These are phyloP conservation scores for Anaspis maculata DNA, from an alignment of 2,888 invertebrate species.

Conservation along the genomic window DNA sequence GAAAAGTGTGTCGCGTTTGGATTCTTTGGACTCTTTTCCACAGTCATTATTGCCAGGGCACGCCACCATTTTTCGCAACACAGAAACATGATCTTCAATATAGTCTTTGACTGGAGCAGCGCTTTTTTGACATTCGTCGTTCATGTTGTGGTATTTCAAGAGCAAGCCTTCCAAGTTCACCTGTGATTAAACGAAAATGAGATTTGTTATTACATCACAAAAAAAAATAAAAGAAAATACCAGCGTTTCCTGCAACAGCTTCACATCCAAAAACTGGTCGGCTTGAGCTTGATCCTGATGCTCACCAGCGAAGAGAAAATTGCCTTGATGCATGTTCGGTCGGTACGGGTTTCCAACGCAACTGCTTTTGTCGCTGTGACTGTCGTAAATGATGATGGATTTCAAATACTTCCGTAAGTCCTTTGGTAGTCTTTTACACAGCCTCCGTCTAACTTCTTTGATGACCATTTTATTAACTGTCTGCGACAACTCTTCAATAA, in stretches of 20 bases:
- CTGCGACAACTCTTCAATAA: too few species aligned
- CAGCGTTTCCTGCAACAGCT: slow-evolving; percentile 21
- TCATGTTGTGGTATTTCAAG: slow-evolving; percentile 31
- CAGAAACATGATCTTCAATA: slow-evolving; percentile 31
- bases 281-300: slow-evolving; percentile 3
- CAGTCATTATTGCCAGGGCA: slow-evolving; percentile 5
- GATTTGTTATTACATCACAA: too few species aligned
- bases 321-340: slow-evolving; percentile 20
- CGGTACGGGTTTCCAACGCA: slow-evolving; percentile 10
- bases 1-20: slow-evolving; percentile 2
- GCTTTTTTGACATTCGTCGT: slow-evolving; percentile 28
- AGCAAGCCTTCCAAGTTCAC: slow-evolving; percentile 20
- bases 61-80: slow-evolving; percentile 21
- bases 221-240: too few species aligned
- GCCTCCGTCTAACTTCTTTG: slow-evolving; percentile 26
- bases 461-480: slow-evolving; percentile 29
- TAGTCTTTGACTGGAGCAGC: slow-evolving; percentile 36
- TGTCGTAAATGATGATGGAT: slow-evolving; percentile 6
- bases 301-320: slow-evolving; percentile 9
- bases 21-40: background rate
- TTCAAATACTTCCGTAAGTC: slow-evolving; percentile 20
- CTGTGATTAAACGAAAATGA: too few species aligned
- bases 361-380: slow-evolving; percentile 6
- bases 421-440: slow-evolving; percentile 24
- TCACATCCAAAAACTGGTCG: too few species aligned